These are phyloP conservation scores for Trigoniulus corallinus DNA, from an alignment of 1,140 invertebrate genomes.

Conservation along the genomic window DNA sequence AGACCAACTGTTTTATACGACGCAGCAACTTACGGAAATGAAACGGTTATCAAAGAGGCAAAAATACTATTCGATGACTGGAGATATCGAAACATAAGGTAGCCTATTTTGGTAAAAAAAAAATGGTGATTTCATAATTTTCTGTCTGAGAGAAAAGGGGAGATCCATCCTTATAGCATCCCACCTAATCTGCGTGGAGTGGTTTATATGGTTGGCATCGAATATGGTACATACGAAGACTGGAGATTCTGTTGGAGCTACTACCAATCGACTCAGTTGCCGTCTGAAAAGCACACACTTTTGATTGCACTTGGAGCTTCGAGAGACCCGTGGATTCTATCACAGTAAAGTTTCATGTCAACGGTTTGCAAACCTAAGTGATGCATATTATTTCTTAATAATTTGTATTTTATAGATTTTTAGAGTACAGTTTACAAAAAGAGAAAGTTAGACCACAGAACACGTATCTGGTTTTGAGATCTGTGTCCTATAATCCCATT, in stretches of 20 bases:
- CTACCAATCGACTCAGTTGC: constrained; percentile 41
- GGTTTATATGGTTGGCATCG: constrained; percentile 52
- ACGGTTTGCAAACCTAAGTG: neutral
- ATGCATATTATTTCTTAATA: constrained; percentile 5
- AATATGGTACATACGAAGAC: constrained; percentile 46
- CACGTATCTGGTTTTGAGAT: constrained; percentile 43
- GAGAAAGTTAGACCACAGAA: constrained; percentile 47
- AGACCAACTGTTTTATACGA: constrained; percentile 16
- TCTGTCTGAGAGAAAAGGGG: no score
- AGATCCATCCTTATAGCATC: no score
- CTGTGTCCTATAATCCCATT: constrained; percentile 50
- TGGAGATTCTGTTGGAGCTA: constrained; percentile 57
- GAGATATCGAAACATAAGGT: constrained; percentile 38
- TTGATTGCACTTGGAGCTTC: constrained; percentile 49
- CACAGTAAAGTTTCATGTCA: constrained; percentile 30
- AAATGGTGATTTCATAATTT: no score
- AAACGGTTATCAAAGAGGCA: constrained; percentile 42
- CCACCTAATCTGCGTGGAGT: constrained; percentile 51
- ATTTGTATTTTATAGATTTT: constrained; percentile 30
- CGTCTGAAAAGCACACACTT: constrained; percentile 47
- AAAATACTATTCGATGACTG: constrained; percentile 42
- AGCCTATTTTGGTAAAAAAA: no score
- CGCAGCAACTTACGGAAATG: constrained; percentile 42
- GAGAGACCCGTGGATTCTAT: constrained; percentile 50
- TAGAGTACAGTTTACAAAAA: constrained; percentile 42